A percentile compares a stretch with the other conserved stretches of the same genome.
These are phyloP conservation scores for Chiloscyllium punctatum DNA, from an alignment of 2,797 vertebrate species.

Conservation along the genomic window DNA sequence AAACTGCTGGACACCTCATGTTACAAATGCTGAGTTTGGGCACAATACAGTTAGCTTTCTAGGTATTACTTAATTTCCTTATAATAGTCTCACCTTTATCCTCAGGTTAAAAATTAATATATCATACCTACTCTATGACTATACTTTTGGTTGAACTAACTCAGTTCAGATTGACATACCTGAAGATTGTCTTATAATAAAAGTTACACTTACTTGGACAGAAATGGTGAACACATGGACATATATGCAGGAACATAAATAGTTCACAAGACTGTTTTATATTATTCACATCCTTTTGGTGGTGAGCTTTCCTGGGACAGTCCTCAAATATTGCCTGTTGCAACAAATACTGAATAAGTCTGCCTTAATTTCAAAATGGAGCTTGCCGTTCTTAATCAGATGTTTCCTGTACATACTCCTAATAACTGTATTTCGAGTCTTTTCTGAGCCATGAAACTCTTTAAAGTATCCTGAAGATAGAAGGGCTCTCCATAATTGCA, in stretches of 20 bases:
- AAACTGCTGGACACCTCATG: background rate
- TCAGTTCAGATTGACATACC: background rate
- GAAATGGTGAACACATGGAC: background rate
- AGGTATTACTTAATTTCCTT: background rate
- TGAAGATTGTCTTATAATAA: background rate
- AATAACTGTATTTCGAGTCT: background rate
- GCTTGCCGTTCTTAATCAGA: background rate
- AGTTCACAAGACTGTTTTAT: background rate
- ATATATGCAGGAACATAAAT: background rate
- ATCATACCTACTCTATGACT: background rate
- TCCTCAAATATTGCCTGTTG: background rate
- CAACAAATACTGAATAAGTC: background rate
- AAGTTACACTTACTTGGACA: background rate
- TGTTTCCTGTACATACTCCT: background rate
- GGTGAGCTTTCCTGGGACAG: background rate
- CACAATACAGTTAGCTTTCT: background rate
- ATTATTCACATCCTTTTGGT: background rate
- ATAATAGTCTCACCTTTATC: background rate
- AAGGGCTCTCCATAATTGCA: background rate
- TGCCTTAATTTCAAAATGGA: background rate
- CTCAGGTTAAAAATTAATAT: background rate
- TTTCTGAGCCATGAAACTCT: background rate
- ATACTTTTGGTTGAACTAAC: background rate
- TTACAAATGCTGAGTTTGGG: background rate
- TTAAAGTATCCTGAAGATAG: background rate